Conservation (phyloP, 2,797 vertebrate genomes). For the Onychomys torridus region DNA sequence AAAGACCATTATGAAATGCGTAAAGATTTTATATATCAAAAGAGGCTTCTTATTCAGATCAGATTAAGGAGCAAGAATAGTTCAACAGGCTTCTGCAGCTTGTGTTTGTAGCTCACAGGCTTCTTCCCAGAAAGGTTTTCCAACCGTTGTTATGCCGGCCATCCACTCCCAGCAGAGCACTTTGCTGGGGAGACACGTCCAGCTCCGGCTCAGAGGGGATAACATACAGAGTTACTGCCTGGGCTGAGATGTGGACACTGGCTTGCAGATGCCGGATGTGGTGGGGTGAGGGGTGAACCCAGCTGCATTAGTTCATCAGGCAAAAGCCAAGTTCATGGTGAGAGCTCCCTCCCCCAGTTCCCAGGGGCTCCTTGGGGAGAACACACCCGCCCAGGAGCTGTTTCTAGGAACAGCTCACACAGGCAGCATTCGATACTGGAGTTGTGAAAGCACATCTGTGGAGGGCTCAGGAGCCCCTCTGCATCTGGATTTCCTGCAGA, state of each 20-base stretch:
- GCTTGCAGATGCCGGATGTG: not conserved
- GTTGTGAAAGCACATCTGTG: not conserved
- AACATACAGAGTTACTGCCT: not conserved
- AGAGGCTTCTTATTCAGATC: not conserved
- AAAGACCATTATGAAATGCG: too few relatives aligned
- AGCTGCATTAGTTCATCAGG: rapidly evolving
- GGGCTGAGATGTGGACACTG: too few relatives aligned
- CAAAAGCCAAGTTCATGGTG: not conserved
- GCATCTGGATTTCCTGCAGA: not conserved
- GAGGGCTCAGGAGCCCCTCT: not conserved
- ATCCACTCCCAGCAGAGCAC: not conserved
- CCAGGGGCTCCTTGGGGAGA: not conserved
- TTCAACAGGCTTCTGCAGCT: not conserved
- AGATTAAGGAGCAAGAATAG: not conserved
- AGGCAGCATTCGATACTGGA: rapidly evolving
- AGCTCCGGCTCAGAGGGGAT: not conserved
- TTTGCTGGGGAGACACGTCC: not conserved
- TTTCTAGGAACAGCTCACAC: conserved; percentile 52
- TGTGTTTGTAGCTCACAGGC: not conserved
- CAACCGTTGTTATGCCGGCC: not conserved
- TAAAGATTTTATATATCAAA: too few relatives aligned
- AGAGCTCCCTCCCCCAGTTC: not conserved
- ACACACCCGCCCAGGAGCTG: not conserved
- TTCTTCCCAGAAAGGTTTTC: not conserved
- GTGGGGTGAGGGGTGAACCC: not conserved